Evolutionary conservation across 2,797 vertebrate species (phyloP), one percentile per base, ranked within the genome.

Genomic region (Synanceia verrucosa): DNA sequence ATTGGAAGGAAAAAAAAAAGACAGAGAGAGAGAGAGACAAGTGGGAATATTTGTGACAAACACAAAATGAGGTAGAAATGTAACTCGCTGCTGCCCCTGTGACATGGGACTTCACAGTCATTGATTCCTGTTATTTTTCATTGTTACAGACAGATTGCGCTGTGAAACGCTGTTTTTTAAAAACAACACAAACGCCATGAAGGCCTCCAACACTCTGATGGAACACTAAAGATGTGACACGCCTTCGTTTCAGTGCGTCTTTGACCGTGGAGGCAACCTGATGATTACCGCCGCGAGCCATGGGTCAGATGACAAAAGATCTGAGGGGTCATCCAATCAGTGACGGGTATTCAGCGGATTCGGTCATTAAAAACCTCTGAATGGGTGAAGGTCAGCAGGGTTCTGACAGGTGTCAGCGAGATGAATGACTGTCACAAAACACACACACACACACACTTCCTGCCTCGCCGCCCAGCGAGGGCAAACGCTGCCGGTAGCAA

Each of bases 281-380:
- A 37, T 33, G 59, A 78, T 73, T 71, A 58, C 48, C 16, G 41
- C 68, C 34, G 9, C 48, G 24, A 78, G 60, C 47, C 21, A 61
- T 33, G 57, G 56, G 70, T 81, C 81, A 75, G 31, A 9, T 85
- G 83, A 77, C 72, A 19, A 72, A 60, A 36, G 51, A 79, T 70
- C 43, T 8, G 21, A 69, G 55, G 66, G 82, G 72, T 79, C 83
- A 64, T 61, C 76, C 26, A 79, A 83, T 84, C 84, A 76, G 66
- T 46, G 62, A 58, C 1, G 50, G 39, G 56, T 41, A 62, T 31
- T 78, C 66, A 58, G 51, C 58, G 63, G 61, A 84, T 83, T 82
- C 28, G 12, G 64, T 87, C 75, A 84, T 86, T 89, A 89, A 79
- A 81, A 84, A 72, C 69, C 70, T 83, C 72, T 85, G 77, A 81